Conservation (phyloP, 1,140 invertebrate genomes). For the Eufriesea mexicana region DNA sequence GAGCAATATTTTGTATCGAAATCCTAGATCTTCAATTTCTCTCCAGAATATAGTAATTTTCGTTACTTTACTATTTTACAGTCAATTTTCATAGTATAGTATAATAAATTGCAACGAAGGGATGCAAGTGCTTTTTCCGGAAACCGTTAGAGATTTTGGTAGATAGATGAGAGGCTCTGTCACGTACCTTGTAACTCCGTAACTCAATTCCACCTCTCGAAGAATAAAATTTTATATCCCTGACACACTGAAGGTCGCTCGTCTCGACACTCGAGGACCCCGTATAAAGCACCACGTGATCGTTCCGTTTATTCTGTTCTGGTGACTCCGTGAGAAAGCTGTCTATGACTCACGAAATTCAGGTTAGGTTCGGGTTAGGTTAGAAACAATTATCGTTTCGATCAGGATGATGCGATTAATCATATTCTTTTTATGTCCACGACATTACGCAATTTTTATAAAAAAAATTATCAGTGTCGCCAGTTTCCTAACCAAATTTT, state of each 20-base stretch:
- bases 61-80: too few relatives aligned
- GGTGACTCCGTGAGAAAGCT: constrained; percentile 29
- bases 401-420: background rate
- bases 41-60: background rate
- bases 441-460: background rate
- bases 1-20: background rate
- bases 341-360: constrained; percentile 24
- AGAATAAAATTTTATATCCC: constrained; percentile 44
- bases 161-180: background rate
- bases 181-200: background rate
- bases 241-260: constrained; percentile 3
- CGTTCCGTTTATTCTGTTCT: constrained; percentile 30
- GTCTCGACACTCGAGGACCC: constrained; percentile 15
- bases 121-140: too few relatives aligned
- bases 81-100: background rate
- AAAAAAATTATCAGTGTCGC: too few relatives aligned
- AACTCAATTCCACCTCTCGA: constrained; percentile 8
- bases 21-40: background rate
- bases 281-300: constrained; percentile 37
- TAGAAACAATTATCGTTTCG: background rate
- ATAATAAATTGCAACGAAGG: too few relatives aligned
- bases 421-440: background rate
- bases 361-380: background rate
- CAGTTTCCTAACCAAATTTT: background rate
- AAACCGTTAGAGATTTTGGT: background rate